Base-by-base conservation (phyloP, 2,113 vertebrate species). In the Bubalus kerabau region DNA sequence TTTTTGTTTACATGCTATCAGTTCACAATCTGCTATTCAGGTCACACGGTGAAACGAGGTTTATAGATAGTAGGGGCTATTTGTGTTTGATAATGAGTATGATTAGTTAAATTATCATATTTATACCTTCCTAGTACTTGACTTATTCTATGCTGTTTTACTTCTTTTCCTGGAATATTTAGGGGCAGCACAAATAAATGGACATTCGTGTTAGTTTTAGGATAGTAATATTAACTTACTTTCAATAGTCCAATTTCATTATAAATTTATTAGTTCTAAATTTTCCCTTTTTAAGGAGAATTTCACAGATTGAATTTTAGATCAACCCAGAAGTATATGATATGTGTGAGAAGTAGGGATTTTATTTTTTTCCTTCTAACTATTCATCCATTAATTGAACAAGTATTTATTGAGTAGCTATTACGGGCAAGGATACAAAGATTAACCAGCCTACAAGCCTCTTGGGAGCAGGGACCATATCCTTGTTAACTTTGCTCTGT, bases 241-340 rank as follows among this genome's bases (percentile, higher is more conserved):
- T 96, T 95, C 86, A 60, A 81, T 1, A 85, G 76, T 40, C 14
- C 10, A 78, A 32, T 16, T 95, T 67, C 46, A n/a, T 87, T 8
- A 81, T 50, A 82, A 94, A 90, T 50, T 12, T 23, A 59, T 64
- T 91, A 93, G 36, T 87, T 95, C 36, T 76, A 54, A 92, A 95
- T 62, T 84, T 90, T 85, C 40, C 85, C 78, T 71, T 97, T 92
- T 32, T 46, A 76, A 93, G 60, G 43, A 94, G 16, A 92, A 90
- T 28, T 5, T 80, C 52, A 71, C 64, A 88, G 64, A 11, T 74
- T 91, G 87, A 52, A 87, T 81, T 76, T 94, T 95, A 62, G 46
- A 90, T 97, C 13, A n/a, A 32, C 86, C 5, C 2, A 57, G 30
- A 10, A 71, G 28, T 84, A 60, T n/a, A 30, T 28, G 48, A 91